A percentile compares a stretch with the other conserved stretches of the same genome.
Conservation (phyloP, 2,888 invertebrate genomes). For the Aplocera efformata region DNA sequence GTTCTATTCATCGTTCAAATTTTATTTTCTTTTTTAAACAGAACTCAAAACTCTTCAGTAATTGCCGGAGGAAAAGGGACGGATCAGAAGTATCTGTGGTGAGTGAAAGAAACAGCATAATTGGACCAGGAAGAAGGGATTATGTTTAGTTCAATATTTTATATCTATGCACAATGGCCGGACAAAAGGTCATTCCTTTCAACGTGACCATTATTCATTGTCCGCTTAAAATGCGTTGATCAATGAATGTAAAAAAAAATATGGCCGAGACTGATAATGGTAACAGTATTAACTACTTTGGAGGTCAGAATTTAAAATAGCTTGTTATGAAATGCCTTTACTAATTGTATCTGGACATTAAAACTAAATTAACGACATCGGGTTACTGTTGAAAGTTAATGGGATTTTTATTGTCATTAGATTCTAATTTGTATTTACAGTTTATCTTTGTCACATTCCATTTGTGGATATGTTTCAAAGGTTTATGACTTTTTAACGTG, state of each 20-base stretch:
- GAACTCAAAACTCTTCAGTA: conserved; percentile 59
- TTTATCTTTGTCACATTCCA: conserved; percentile 25
- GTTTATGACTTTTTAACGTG: background rate
- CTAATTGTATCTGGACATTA: conserved; percentile 27
- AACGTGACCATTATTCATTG: too few species aligned
- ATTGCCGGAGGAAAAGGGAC: conserved; percentile 62
- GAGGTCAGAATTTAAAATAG: conserved; percentile 40
- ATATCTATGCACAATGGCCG: conserved; percentile 1
- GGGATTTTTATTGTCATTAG: conserved; percentile 27
- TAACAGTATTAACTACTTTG: conserved; percentile 62
- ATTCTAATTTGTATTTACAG: conserved; percentile 28
- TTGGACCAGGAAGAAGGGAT: conserved; percentile 61
- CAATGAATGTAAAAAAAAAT: conserved; percentile 26
- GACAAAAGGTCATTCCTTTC: too few species aligned
- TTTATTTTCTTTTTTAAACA: conserved; percentile 34
- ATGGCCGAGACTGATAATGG: conserved; percentile 64
- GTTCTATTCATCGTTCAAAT: too few species aligned
- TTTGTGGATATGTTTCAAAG: conserved; percentile 17
- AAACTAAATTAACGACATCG: conserved; percentile 27
- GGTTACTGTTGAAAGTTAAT: conserved; percentile 23
- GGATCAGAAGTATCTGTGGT: conserved; percentile 69
- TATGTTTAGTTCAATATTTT: conserved; percentile 53
- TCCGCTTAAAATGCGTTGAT: conserved; percentile 13
- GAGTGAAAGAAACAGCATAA: conserved; percentile 70
- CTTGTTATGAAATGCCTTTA: conserved; percentile 22